phyloP scores from a whole-genome alignment of 2,797 vertebrate genomes.

The Amphiprion clarkii region DNA sequence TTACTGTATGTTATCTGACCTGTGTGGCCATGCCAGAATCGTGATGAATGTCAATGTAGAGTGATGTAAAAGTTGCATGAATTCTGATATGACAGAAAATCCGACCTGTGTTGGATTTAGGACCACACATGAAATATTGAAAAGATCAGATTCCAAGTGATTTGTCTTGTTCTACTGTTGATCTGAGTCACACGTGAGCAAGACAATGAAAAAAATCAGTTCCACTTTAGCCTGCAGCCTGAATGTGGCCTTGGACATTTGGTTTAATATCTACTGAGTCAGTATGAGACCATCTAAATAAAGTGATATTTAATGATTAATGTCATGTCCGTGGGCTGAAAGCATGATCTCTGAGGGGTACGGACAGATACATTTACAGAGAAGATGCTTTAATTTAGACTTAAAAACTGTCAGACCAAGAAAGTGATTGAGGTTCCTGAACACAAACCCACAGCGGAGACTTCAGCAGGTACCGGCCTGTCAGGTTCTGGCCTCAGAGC shows the following conservation, averaged over 20 bases:
- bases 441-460: conserved; percentile 23
- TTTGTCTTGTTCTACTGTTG: too few species aligned
- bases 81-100: too few species aligned
- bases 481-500: conserved; percentile 40
- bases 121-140: neutral
- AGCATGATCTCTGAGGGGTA: neutral
- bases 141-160: neutral
- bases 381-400: conserved; percentile 20
- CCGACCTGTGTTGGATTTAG: too few species aligned
- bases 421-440: conserved; percentile 5
- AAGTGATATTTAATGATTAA: neutral
- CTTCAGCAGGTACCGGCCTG: conserved; percentile 33
- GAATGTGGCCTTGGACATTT: neutral
- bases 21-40: too few species aligned
- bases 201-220: too few species aligned
- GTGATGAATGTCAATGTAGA: too few species aligned
- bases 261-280: neutral
- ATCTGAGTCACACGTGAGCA: too few species aligned
- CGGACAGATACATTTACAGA: too few species aligned
- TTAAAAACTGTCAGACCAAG: neutral
- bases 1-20: too few species aligned
- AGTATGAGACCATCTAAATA: neutral
- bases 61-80: too few species aligned
- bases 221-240: too few species aligned
- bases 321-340: neutral